These are phyloP conservation scores for Cyprinodon variegatus DNA, from an alignment of 2,113 vertebrate species.

Conservation along the genomic window DNA sequence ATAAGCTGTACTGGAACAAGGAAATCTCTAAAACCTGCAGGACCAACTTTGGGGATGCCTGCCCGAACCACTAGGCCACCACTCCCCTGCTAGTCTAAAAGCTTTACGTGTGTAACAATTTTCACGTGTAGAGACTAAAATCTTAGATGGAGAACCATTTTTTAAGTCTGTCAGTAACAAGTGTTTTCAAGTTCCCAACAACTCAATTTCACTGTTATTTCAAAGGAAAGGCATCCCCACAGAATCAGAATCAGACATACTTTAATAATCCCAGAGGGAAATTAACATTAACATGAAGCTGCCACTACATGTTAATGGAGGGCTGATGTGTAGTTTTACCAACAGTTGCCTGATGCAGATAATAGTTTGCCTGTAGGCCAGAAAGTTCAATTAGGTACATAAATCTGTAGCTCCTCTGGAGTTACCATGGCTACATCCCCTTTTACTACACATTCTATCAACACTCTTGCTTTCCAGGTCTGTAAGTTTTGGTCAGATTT, in stretches of 20 bases:
- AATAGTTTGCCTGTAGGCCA: too few species aligned
- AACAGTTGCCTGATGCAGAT: too few species aligned
- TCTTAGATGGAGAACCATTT: not conserved
- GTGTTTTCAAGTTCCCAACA: not conserved
- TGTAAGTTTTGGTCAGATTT: not conserved
- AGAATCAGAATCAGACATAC: not conserved
- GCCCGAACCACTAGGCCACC: too few species aligned
- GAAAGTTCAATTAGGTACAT: too few species aligned
- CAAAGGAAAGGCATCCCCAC: not conserved
- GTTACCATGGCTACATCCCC: not conserved
- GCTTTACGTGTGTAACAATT: too few species aligned
- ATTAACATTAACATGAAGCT: not conserved
- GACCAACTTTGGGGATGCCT: too few species aligned
- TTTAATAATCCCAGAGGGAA: too few species aligned
- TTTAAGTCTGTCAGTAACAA: not conserved
- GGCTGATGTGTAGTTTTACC: not conserved
- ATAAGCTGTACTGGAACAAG: too few species aligned
- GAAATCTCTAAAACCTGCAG: too few species aligned
- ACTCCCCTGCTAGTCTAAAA: too few species aligned
- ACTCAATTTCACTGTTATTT: not conserved
- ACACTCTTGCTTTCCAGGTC: not conserved
- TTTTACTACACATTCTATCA: not conserved
- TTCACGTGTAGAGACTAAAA: not conserved
- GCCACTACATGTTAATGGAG: not conserved
- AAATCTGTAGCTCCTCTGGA: not conserved